Base-by-base conservation (phyloP, 1,140 invertebrate genomes). In the Aplysia californica region DNA sequence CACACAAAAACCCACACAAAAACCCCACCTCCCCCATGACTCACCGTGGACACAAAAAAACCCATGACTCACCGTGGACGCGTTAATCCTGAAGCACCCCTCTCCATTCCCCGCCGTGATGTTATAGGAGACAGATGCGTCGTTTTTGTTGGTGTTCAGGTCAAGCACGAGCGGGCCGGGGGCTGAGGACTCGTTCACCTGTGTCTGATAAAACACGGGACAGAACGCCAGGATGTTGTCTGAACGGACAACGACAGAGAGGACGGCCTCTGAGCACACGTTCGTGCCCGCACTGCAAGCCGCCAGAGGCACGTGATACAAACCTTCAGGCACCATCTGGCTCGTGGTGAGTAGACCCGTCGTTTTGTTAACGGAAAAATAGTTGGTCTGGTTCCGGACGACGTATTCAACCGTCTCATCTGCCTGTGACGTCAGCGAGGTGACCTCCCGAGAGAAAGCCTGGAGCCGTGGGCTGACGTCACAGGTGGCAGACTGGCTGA, bases 161-260 rank as follows among this genome's bases (percentile, higher is more conserved):
- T 71, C 74, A 33, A 66, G 50, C 1, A 81, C 18, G 1, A 69
- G 20, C 21, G 55, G 29, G 41, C 66, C 71, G 4, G 64, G 23
- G 20, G 26, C 4, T 18, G 39, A 58, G 38, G 75, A 72, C 50
- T 81, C 80, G 61, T 59, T 77, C 0, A 81, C 61, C 6, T 58
- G 2, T 58, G 26, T 15, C 38, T 44, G 26, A n/a, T 76, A 26
- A 44, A 81, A 81, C 38, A 75, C 65, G 35, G 80, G 80, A 21
- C 80, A 81, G 64, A 81, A 79, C 4, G 73, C 59, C 33, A 81
- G 64, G 21, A 31, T 35, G 23, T 75, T 29, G 33, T 70, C 41
- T 29, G 36, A 72, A 6, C 50, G 21, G 3, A 81, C 80, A 26
- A 38, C 38, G 20, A 81, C 44, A 23, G 70, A 74, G 44, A 79